Percentiles rank a stretch among this genome's conserved stretches.
phyloP scores from a whole-genome alignment of 2,113 vertebrate genomes.

The Spilogale gracilis region DNA sequence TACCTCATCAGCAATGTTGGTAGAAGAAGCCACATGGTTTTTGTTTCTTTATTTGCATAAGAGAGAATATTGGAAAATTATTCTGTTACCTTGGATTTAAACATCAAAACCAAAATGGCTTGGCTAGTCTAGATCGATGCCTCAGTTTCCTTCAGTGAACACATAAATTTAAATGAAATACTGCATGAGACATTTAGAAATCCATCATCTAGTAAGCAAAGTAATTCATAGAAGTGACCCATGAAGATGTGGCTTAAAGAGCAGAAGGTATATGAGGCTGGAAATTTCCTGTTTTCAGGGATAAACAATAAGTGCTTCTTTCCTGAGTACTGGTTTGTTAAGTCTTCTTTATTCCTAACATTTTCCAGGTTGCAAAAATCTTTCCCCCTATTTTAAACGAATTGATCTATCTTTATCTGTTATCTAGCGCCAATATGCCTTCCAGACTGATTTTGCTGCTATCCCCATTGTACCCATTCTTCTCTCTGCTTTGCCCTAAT shows the following conservation, averaged over 20 bases:
- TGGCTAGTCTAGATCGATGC: background rate
- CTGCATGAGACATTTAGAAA: background rate
- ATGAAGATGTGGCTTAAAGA: background rate
- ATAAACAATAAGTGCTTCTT: background rate
- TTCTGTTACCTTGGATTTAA: background rate
- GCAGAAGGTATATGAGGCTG: background rate
- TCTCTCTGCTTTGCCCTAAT: background rate
- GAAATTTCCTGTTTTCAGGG: background rate
- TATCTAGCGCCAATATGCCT: background rate
- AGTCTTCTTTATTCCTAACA: background rate
- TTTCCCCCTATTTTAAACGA: background rate
- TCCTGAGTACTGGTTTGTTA: background rate
- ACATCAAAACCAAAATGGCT: conserved; percentile 9
- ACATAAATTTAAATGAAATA: background rate
- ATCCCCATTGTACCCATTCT: background rate
- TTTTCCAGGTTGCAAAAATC: background rate
- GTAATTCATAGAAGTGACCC: background rate
- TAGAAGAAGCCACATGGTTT: background rate
- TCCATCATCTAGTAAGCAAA: background rate
- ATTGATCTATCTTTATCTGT: background rate
- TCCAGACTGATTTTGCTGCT: background rate
- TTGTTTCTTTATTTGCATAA: background rate
- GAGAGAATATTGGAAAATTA: background rate
- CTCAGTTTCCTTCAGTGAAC: conserved; percentile 14
- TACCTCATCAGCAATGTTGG: background rate